phyloP scores from a whole-genome alignment of 1,140 invertebrate species.

The Araneus ventricosus region DNA sequence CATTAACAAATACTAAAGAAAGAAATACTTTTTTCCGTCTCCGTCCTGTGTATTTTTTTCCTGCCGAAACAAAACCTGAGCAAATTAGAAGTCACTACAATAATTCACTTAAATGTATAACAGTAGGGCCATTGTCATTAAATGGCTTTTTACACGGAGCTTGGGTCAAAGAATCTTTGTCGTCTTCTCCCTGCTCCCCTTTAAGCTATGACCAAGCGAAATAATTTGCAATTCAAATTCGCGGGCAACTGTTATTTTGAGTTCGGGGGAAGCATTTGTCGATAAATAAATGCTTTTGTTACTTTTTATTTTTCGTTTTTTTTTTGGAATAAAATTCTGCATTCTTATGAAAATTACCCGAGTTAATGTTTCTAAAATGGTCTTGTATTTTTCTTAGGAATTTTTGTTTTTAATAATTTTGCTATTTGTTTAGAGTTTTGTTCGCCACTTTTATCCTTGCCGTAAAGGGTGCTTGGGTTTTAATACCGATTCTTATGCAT shows the following conservation, averaged over 20 bases:
- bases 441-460: neutral
- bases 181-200: neutral
- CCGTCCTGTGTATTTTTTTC: conserved; percentile 40
- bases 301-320: conserved; percentile 43
- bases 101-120: conserved; percentile 72
- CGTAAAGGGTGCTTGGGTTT: neutral
- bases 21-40: conserved; percentile 59
- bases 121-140: conserved; percentile 65
- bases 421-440: conserved; percentile 42
- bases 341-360: conserved; percentile 72
- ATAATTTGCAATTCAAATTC: conserved; percentile 73
- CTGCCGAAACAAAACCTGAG: conserved; percentile 62
- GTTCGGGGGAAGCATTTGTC: conserved; percentile 64
- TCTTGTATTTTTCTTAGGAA: conserved; percentile 44
- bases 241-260: conserved; percentile 63
- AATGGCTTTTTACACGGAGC: conserved; percentile 72
- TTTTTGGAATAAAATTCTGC: conserved; percentile 48
- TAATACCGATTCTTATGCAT: neutral
- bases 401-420: conserved; percentile 51
- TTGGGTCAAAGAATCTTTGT: conserved; percentile 58
- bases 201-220: conserved; percentile 50
- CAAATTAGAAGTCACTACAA: conserved; percentile 71
- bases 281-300: conserved; percentile 72
- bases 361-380: conserved; percentile 68
- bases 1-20: conserved; percentile 72